Conservation (phyloP, 2,113 vertebrate species). For the Hepsetus odoe region DNA sequence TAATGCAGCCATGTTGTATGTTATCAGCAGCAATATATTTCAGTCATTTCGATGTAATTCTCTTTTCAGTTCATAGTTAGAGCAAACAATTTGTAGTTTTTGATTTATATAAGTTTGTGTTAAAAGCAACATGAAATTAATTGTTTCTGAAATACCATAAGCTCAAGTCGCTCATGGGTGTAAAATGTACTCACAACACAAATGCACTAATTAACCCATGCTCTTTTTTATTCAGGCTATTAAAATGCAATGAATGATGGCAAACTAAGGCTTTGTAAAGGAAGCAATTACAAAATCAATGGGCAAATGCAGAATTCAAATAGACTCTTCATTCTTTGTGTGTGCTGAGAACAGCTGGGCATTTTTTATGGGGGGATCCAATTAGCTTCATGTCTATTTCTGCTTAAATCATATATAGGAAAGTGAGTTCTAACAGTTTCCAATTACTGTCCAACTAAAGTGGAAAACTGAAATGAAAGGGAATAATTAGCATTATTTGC, state of each 20-base stretch:
- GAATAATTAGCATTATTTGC: not conserved
- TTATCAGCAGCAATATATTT: no score
- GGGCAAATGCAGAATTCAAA: not conserved
- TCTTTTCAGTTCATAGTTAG: no score
- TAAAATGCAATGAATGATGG: not conserved
- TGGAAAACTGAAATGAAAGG: not conserved
- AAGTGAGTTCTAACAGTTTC: slow-evolving; percentile 1
- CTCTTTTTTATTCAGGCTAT: not conserved
- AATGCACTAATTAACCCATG: not conserved
- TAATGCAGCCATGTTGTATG: no score
- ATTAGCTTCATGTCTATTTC: not conserved
- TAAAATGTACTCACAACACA: no score
- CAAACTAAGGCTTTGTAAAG: not conserved
- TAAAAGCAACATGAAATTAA: no score
- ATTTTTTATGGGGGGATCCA: not conserved
- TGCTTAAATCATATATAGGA: not conserved
- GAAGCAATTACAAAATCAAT: no score
- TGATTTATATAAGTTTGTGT: no score
- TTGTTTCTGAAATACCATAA: no score
- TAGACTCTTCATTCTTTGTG: not conserved
- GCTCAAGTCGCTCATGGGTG: no score
- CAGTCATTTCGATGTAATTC: no score
- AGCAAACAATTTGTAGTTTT: no score
- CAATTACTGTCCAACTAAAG: slow-evolving; percentile 4
- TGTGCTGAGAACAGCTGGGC: not conserved